A percentile compares a stretch with the other conserved stretches of the same genome.
Evolutionary conservation across 2,113 vertebrate genomes (phyloP).

Genomic region (Myotis lucifugus): DNA sequence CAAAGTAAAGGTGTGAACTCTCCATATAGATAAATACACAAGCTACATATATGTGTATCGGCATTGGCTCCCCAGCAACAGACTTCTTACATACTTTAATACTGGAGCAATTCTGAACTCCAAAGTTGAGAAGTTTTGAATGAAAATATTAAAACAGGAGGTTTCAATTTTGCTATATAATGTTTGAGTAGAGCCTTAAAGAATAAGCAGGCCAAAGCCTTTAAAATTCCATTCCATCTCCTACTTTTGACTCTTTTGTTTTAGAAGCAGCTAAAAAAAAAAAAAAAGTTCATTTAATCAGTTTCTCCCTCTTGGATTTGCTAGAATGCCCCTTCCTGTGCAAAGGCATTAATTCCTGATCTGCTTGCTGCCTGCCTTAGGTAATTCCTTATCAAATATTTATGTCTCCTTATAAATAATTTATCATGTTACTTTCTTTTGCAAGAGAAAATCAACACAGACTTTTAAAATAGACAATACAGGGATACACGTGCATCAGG

Average conservation of each 20-base stretch:
- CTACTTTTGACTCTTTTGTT: conserved; percentile 45
- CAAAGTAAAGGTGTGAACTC: conserved; percentile 36
- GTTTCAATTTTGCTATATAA: conserved; percentile 67
- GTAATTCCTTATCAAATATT: conserved; percentile 79
- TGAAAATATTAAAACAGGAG: conserved; percentile 61
- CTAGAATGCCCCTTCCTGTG: conserved; percentile 45
- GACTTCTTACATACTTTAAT: conserved; percentile 68
- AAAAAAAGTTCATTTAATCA: conserved; percentile 52
- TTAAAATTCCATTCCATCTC: conserved; percentile 62
- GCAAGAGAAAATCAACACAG: conserved; percentile 83
- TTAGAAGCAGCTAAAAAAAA: conserved; percentile 69
- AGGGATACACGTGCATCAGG: conserved; percentile 87
- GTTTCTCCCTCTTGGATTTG: conserved; percentile 70
- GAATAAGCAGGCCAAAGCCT: conserved; percentile 59
- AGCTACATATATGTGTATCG: background rate
- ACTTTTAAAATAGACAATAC: conserved; percentile 85
- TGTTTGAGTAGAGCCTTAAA: conserved; percentile 70
- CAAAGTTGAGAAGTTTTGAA: background rate
- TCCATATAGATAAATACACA: conserved; percentile 4
- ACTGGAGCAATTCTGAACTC: conserved; percentile 58
- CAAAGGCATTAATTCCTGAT: conserved; percentile 55
- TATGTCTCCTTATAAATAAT: conserved; percentile 81
- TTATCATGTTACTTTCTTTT: conserved; percentile 82
- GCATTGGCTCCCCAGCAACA: conserved; percentile 43
- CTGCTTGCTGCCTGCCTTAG: conserved; percentile 81